Conservation (phyloP, 2,888 invertebrate genomes). For the Rambutsinella grinnellia region DNA sequence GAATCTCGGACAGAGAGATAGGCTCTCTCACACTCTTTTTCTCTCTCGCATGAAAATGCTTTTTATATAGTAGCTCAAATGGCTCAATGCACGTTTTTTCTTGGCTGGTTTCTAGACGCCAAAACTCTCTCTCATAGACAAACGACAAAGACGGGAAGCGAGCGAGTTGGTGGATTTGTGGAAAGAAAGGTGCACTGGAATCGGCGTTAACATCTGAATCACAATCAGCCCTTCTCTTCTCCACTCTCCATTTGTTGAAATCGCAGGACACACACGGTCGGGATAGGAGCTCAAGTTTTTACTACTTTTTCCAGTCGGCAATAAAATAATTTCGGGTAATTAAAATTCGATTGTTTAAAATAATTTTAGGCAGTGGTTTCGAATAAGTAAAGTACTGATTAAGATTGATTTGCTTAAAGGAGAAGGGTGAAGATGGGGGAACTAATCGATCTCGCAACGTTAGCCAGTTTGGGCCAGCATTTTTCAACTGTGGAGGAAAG, state of each 20-base stretch:
- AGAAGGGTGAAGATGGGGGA: conserved; percentile 23
- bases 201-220: conserved; percentile 45
- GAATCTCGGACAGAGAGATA: too few relatives aligned
- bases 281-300: neutral
- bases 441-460: conserved; percentile 33
- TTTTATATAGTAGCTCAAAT: too few relatives aligned
- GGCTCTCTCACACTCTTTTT: too few relatives aligned
- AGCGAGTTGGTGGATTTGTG: too few relatives aligned
- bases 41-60: too few relatives aligned
- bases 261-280: too few relatives aligned
- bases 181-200: conserved; percentile 26
- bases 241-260: too few relatives aligned
- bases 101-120: too few relatives aligned
- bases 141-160: too few relatives aligned
- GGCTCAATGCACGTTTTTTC: too few relatives aligned
- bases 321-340: neutral
- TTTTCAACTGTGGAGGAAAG: conserved; percentile 28
- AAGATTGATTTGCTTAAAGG: neutral
- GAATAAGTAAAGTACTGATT: neutral
- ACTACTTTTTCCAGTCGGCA: neutral
- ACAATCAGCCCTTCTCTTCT: conserved; percentile 37
- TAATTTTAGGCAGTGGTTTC: neutral
- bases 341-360: neutral
- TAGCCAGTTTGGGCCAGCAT: conserved; percentile 38
- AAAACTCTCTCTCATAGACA: too few relatives aligned